These are phyloP conservation scores for Pelmatolapia mariae DNA, from an alignment of 2,113 vertebrate species.

Conservation along the genomic window DNA sequence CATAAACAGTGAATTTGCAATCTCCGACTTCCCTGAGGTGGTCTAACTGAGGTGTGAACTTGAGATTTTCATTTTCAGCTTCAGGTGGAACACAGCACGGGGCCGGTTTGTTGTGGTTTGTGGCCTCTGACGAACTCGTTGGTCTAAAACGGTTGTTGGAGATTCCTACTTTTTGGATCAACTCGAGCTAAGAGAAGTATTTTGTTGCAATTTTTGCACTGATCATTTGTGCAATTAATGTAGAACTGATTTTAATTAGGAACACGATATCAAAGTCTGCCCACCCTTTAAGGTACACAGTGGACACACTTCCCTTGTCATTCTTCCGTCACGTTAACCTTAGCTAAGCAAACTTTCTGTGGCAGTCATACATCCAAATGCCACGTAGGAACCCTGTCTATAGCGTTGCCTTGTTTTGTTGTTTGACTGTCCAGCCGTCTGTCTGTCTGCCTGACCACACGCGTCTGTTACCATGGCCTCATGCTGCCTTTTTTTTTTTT, in stretches of 20 bases:
- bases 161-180: neutral
- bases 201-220: neutral
- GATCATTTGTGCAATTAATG: neutral
- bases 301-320: neutral
- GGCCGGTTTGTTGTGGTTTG: accelerated
- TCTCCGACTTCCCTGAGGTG: neutral
- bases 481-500: neutral
- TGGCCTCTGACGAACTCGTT: neutral
- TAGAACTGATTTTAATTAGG: neutral
- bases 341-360: neutral
- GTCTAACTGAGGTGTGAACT: neutral
- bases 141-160: neutral
- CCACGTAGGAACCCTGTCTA: neutral
- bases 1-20: neutral
- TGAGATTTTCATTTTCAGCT: neutral
- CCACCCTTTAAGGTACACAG: neutral
- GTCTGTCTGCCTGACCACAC: neutral
- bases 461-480: neutral
- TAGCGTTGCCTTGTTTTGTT: neutral
- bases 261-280: neutral
- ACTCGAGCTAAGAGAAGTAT: neutral
- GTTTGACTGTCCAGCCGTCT: neutral
- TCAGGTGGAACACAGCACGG: neutral
- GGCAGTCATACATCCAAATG: neutral
- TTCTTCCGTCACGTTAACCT: neutral